Evolutionary conservation across 2,797 vertebrate genomes (phyloP).

Genomic region (Oryzias dopingdopingensis): DNA sequence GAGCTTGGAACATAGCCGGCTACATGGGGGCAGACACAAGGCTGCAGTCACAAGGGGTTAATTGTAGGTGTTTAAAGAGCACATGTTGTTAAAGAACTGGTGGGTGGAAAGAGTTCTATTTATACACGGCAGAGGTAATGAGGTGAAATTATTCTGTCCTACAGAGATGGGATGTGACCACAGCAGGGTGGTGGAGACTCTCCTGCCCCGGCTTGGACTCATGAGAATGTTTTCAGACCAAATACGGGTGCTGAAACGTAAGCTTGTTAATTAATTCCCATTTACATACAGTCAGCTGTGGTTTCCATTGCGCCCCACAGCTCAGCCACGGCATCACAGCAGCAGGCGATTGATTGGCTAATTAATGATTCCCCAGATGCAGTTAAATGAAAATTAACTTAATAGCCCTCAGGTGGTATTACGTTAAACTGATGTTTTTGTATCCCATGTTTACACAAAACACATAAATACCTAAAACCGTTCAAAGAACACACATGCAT

Average conservation of each 20-base stretch:
- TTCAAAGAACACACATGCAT: conserved; percentile 1
- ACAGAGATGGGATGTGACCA: conserved; percentile 76
- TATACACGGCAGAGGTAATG: conserved; percentile 76
- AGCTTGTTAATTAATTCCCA: conserved; percentile 77
- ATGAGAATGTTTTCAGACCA: conserved; percentile 78
- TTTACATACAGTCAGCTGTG: conserved; percentile 75
- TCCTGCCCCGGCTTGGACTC: conserved; percentile 54
- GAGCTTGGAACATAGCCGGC: conserved; percentile 36
- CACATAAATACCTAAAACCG: conserved; percentile 36
- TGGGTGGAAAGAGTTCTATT: conserved; percentile 77
- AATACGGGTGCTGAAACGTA: conserved; percentile 71
- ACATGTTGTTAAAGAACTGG: conserved; percentile 72
- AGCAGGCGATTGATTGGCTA: conserved; percentile 68
- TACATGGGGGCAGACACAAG: conserved; percentile 67
- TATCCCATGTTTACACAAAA: conserved; percentile 56
- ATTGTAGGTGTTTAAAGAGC: conserved; percentile 81
- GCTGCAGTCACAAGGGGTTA: conserved; percentile 79
- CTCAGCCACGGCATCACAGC: conserved; percentile 61
- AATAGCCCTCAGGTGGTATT: conserved; percentile 59
- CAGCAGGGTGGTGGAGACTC: conserved; percentile 58
- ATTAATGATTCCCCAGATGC: conserved; percentile 78
- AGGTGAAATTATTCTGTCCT: conserved; percentile 80
- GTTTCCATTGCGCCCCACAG: conserved; percentile 63
- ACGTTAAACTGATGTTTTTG: conserved; percentile 55
- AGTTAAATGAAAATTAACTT: conserved; percentile 71